Evolutionary conservation across 2,888 invertebrate species (phyloP).

Genomic region (Caenorhabditis doughertyi): DNA sequence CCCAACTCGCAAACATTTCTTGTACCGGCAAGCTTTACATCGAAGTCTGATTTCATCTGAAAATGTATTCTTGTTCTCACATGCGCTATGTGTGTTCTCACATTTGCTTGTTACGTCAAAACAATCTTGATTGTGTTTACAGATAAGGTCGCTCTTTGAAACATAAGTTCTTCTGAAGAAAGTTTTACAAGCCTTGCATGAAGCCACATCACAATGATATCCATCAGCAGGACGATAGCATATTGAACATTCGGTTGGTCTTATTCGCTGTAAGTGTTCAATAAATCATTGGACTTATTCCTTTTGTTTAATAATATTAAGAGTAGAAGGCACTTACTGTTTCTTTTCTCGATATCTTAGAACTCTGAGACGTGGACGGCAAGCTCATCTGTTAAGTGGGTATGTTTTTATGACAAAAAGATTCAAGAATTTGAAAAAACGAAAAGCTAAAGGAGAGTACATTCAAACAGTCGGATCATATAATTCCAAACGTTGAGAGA

Average conservation of each 20-base stretch:
- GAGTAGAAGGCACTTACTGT: no score
- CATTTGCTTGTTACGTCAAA: not conserved
- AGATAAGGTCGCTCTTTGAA: not conserved
- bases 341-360: no score
- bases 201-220: not conserved
- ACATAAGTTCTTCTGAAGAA: conserved; percentile 10
- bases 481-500: no score
- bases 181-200: conserved; percentile 28
- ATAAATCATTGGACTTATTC: no score
- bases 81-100: not conserved
- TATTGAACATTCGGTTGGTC: not conserved
- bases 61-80: not conserved
- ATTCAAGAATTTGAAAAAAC: no score
- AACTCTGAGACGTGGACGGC: no score
- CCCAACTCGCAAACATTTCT: conserved; percentile 3
- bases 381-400: no score
- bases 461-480: no score
- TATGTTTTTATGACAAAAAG: no score
- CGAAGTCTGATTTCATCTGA: not conserved
- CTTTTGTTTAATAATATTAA: no score
- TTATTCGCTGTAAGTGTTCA: no score
- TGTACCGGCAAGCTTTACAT: conserved; percentile 21
- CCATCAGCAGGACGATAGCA: not conserved
- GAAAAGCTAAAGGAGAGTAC: no score
- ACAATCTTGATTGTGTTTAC: not conserved